Evolutionary conservation across 2,797 vertebrate genomes (phyloP).

Genomic region (Picus viridis): DNA sequence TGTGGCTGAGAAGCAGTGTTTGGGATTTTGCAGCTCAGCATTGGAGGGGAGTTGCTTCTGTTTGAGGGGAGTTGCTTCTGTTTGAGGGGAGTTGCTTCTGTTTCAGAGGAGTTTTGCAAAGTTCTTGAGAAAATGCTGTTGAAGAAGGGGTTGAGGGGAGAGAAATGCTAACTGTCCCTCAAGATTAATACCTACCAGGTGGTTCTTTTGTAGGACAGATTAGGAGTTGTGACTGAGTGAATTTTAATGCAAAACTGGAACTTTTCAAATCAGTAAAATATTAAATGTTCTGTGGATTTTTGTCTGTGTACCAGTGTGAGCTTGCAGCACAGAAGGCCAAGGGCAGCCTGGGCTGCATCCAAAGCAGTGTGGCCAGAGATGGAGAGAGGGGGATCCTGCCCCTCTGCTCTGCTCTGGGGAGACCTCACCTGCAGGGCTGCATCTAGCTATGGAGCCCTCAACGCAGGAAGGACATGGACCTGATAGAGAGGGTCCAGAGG

Average conservation of each 20-base stretch:
- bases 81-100: background rate
- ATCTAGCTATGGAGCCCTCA: no score
- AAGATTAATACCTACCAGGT: background rate
- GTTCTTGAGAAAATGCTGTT: background rate
- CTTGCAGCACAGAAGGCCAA: no score
- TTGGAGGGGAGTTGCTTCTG: background rate
- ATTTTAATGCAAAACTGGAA: conserved; percentile 3
- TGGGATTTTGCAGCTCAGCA: background rate
- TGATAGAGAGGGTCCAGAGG: no score
- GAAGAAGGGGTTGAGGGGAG: background rate
- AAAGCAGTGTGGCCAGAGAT: no score
- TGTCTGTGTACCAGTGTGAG: background rate
- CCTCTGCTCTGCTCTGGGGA: no score
- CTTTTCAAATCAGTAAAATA: background rate
- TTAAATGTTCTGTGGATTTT: background rate
- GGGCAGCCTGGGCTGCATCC: no score
- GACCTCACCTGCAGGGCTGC: no score
- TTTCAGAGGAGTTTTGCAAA: background rate
- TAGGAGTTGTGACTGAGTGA: background rate
- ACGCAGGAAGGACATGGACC: no score
- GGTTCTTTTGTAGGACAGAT: background rate
- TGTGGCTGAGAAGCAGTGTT: background rate
- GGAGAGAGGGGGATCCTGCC: no score
- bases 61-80: background rate
- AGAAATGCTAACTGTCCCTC: background rate